Evolutionary conservation across 2,888 invertebrate genomes (phyloP).

Genomic region (Germaria angustata): DNA sequence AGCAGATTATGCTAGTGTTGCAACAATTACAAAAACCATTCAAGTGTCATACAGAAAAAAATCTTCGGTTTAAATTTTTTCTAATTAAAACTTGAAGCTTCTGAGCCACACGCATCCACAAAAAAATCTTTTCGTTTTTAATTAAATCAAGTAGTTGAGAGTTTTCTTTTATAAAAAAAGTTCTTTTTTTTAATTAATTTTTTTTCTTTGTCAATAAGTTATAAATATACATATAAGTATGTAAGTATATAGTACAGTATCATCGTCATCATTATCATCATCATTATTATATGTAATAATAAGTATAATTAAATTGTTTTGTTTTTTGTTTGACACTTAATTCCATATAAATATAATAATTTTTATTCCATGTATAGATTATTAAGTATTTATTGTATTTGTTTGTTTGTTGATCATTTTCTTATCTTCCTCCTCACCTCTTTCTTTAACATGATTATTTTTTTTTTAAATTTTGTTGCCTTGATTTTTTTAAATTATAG

Average conservation of each 20-base stretch:
- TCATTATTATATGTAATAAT: constrained; percentile 41
- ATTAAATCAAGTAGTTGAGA: constrained; percentile 45
- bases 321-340: constrained; percentile 62
- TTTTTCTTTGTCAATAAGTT: constrained; percentile 51
- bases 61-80: too few relatives aligned
- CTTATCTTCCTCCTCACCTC: constrained; percentile 15
- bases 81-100: too few relatives aligned
- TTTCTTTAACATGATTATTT: constrained; percentile 11
- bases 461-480: constrained; percentile 46
- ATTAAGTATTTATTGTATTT: constrained; percentile 66
- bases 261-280: constrained; percentile 43
- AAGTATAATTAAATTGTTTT: constrained; percentile 40
- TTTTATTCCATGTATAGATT: constrained; percentile 59
- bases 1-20: too few relatives aligned
- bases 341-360: constrained; percentile 63
- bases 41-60: background rate
- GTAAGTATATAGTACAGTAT: constrained; percentile 58
- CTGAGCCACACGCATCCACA: background rate
- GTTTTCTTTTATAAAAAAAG: constrained; percentile 14
- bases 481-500: constrained; percentile 58
- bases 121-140: background rate
- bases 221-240: constrained; percentile 24
- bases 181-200: constrained; percentile 20
- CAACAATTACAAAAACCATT: background rate
- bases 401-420: constrained; percentile 29